phyloP scores from a whole-genome alignment of 2,113 vertebrate genomes.

The Alosa alosa region DNA sequence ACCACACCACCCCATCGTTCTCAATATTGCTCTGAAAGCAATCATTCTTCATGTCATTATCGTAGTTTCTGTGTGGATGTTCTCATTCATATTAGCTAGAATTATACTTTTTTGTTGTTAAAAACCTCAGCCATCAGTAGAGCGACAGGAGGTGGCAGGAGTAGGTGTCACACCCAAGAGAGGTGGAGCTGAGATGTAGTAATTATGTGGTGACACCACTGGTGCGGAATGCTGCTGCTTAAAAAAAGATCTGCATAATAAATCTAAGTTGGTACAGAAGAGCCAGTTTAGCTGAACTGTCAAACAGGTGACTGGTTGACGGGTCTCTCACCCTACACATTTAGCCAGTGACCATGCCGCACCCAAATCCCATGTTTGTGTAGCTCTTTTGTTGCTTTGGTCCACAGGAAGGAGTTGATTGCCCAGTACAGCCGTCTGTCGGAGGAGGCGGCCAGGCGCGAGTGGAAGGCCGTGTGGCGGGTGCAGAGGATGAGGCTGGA shows the following conservation, averaged over 20 bases:
- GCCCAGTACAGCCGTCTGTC: conserved; percentile 87
- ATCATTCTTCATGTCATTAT: no score
- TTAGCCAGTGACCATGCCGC: background rate
- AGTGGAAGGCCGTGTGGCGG: conserved; percentile 86
- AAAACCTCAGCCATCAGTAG: background rate
- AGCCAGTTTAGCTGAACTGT: background rate
- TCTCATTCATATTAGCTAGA: no score
- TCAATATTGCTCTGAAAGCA: no score
- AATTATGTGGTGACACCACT: background rate
- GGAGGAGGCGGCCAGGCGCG: conserved; percentile 85
- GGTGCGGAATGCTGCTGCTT: background rate
- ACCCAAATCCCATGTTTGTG: background rate
- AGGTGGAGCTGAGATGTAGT: background rate
- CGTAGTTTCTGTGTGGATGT: no score
- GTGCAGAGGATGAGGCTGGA: conserved; percentile 82
- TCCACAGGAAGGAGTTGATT: conserved; percentile 86
- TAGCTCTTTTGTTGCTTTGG: background rate
- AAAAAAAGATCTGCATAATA: background rate
- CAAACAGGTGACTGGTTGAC: background rate
- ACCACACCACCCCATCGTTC: no score
- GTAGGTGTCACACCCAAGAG: background rate
- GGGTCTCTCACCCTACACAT: background rate
- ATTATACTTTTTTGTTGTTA: no score
- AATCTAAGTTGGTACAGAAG: background rate
- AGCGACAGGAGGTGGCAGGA: background rate